Conservation (phyloP, 2,113 vertebrate species). For the Okapia johnstoni region DNA sequence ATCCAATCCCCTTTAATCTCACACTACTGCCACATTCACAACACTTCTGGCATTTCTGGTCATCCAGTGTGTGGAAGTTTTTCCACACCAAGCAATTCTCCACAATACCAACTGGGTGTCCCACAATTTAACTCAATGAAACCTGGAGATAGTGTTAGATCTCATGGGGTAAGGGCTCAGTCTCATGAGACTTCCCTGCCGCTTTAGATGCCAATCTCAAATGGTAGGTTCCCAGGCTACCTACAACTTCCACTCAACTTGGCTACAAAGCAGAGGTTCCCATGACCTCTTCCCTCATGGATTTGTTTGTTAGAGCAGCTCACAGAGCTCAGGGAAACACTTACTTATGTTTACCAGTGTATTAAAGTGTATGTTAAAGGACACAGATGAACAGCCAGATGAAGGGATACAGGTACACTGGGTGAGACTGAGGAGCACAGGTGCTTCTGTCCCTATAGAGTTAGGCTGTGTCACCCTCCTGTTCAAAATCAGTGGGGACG, state of each 20-base stretch:
- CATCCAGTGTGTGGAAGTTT: background rate
- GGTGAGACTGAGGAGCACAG: background rate
- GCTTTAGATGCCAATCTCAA: background rate
- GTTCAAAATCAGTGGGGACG: background rate
- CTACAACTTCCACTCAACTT: background rate
- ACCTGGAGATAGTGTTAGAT: background rate
- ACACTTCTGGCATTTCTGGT: background rate
- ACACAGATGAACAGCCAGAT: background rate
- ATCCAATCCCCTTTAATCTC: background rate
- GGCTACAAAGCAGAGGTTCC: background rate
- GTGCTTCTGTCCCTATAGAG: background rate
- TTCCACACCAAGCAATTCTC: background rate
- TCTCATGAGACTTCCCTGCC: background rate
- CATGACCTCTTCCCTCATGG: background rate
- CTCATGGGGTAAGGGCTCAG: background rate
- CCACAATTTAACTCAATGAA: background rate
- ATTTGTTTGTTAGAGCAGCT: background rate
- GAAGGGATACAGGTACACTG: background rate
- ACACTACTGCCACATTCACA: background rate
- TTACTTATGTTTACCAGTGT: background rate
- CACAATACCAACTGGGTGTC: background rate
- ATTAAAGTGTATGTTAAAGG: background rate
- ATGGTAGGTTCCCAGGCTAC: background rate
- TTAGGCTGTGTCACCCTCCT: background rate
- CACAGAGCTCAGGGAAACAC: background rate